Conservation (phyloP, 2,888 invertebrate species). For the Alloscopus bannaensis region DNA sequence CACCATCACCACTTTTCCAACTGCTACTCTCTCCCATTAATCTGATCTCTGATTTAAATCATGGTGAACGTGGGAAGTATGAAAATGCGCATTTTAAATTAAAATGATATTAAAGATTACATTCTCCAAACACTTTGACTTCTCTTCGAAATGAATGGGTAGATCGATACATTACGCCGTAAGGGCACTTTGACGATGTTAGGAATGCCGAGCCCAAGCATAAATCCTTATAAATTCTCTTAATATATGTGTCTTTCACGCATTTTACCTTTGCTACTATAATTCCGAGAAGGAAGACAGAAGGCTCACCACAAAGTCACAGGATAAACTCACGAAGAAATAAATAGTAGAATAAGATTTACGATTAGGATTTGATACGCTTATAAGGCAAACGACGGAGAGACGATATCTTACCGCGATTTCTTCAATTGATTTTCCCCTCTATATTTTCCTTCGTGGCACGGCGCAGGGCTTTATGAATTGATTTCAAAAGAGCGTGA, state of each 20-base stretch:
- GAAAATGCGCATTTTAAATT: constrained; percentile 51
- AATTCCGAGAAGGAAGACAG: constrained; percentile 12
- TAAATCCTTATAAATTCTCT: constrained; percentile 20
- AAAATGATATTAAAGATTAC: constrained; percentile 56
- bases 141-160: constrained; percentile 7
- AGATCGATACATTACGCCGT: constrained; percentile 33
- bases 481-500: constrained; percentile 22
- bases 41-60: background rate
- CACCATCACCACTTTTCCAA: too few species aligned
- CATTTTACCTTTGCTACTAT: background rate
- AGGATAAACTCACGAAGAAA: constrained; percentile 14
- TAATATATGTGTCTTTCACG: too few species aligned
- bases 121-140: constrained; percentile 22
- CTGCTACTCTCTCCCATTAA: too few species aligned
- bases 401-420: constrained; percentile 28
- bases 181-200: constrained; percentile 32
- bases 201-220: constrained; percentile 27
- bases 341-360: constrained; percentile 43
- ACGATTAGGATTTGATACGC: constrained; percentile 56
- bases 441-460: background rate
- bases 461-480: background rate
- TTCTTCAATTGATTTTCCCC: constrained; percentile 53
- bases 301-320: too few species aligned
- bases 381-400: constrained; percentile 38
- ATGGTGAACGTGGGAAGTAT: background rate